Percentiles rank a stretch among this genome's conserved stretches.
Evolutionary conservation across 64 coral and sea anemone genomes (phyloP).

Genomic region (Montipora cactus): DNA sequence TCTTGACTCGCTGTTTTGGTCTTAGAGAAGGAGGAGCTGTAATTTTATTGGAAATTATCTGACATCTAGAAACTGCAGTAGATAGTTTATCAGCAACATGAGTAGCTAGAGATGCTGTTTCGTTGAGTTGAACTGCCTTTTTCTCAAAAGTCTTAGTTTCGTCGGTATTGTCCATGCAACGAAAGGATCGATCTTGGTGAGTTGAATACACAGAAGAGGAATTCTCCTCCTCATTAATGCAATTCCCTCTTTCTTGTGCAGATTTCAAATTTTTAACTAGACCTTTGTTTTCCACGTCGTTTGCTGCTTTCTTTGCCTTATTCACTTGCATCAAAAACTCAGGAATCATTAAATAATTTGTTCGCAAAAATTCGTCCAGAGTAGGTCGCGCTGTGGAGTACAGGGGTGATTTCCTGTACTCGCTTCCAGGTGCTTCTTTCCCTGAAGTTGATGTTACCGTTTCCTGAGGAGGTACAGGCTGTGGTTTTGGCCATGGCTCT

Average conservation of each 20-base stretch:
- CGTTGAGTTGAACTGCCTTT: background rate
- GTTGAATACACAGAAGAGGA: background rate
- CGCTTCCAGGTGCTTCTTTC: background rate
- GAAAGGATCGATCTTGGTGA: background rate
- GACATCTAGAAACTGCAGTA: background rate
- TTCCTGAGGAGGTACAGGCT: background rate
- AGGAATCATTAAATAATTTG: constrained; percentile 63
- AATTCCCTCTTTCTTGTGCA: background rate
- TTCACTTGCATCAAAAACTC: constrained; percentile 26
- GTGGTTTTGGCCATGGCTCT: constrained; percentile 56
- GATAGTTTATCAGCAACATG: background rate
- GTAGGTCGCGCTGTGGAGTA: constrained; percentile 69
- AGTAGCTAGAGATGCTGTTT: background rate
- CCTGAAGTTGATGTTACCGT: background rate
- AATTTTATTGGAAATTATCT: background rate
- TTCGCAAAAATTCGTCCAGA: constrained; percentile 73
- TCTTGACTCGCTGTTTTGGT: constrained; percentile 76
- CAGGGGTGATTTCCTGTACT: constrained; percentile 10
- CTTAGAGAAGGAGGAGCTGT: background rate
- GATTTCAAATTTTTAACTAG: background rate
- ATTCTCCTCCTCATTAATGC: background rate
- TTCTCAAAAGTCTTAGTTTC: background rate
- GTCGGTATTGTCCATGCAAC: background rate
- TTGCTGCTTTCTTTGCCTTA: constrained; percentile 12
- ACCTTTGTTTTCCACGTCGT: background rate